Evolutionary conservation across 2,797 vertebrate genomes (phyloP), one percentile per base, ranked within the genome.

Genomic region (Serranus cabrilla): DNA sequence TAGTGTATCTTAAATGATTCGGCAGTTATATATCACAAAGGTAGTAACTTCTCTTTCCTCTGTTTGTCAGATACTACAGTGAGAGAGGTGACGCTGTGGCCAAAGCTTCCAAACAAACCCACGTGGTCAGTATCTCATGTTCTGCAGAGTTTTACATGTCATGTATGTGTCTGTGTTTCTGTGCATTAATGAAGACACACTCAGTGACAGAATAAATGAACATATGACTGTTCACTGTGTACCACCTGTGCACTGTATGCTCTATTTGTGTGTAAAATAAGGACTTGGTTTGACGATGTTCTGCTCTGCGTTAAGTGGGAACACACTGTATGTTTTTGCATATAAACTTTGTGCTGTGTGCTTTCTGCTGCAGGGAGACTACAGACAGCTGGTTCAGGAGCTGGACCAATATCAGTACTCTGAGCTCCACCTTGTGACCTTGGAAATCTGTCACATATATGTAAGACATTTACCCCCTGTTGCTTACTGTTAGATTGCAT

Each of bases 11-110:
- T 3, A 27, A 27, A 61, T 34, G 10, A 10, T 67, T 17, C 13
- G n/a, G 18, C 14, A 1, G 14, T 47, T 4, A 54, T 39, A 12
- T n/a, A 45, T 61, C 14, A 3, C 13, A 45, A 54, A 37, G 7
- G n/a, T 11, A 11, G 12, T 47, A 39, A 63, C 39, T 58, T 50
- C 1, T 76, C 1, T 51, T 23, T 51, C 23, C 74, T n/a, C 57
- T 42, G 40, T 89, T 66, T 43, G 23, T 63, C 52, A 98, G 97
- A 78, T 98, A 98, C 90, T 96, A 96, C 90, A 97, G 77, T 14
- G 97, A 98, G 84, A 94, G 97, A 74, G 97, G 97, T 0, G 97
- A 98, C 2, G 97, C 97, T 2, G 97, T 98, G 25, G 90, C 96
- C 71, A 98, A 98, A 90, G 97, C 97, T 65, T 91, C 96, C 71